Evolutionary conservation across 2,888 invertebrate genomes (phyloP), one percentile per base, ranked within the genome.

Genomic region (Tetramorium bicarinatum): DNA sequence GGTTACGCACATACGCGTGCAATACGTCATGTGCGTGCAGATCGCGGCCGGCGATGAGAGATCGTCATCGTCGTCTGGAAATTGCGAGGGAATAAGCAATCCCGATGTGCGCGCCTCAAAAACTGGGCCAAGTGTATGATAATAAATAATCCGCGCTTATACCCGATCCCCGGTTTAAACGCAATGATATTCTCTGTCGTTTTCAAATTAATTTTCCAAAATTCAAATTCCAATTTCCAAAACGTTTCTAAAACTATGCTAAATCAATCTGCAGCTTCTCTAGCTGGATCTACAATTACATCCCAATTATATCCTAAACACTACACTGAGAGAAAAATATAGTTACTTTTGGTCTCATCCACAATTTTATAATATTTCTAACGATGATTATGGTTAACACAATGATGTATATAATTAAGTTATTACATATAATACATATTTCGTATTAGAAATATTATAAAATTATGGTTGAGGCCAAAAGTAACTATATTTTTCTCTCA

Each of bases 111-210:
- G 59, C 47, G 56, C 11, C 76, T 87, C 67, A 41, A 64, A 87
- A 92, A 92, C 90, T 91, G 89, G 91, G 92, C 88, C 92, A 92
- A 92, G 89, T 90, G 87, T 87, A 89, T 85, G 88, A 90, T 87
- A 89, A 91, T 91, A 92, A 91, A 91, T 92, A 91, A 92, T 91
- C 90, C 88, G 85, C 86, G 83, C 79, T 87, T 85, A 34, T 4
- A 64, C 67, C 59, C 75, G 86, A 87, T 85, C 89, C 85, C 88
- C 85, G 84, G 85, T 88, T 91, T 90, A 64, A 86, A 81, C 67
- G 61, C 87, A 38, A 38, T 49, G 29, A 47, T 41, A 74, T 21
- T 59, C 38, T 69, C 29, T 34, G 29, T 2, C 38, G 4, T 13
- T 34, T 66, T 41, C 29, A 34, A 34, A 34, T 34, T 34, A 4